A percentile compares a stretch with the other conserved stretches of the same genome.
Evolutionary conservation across 2,888 invertebrate genomes (phyloP).

Genomic region (Mongoloraphidia duomilia): DNA sequence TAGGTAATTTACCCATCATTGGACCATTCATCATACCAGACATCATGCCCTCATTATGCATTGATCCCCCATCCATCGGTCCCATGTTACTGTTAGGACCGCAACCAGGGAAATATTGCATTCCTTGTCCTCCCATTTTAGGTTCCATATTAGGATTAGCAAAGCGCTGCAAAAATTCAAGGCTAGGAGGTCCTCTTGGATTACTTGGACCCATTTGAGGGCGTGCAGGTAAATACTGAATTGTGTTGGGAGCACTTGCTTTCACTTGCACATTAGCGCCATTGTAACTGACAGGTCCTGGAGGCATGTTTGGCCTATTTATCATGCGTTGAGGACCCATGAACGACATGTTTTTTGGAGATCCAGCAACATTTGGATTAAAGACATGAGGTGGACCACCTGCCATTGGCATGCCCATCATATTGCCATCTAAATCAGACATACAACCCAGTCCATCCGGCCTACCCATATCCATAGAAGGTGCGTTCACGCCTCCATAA

Average conservation of each 20-base stretch:
- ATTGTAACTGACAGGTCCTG: slow-evolving; percentile 46
- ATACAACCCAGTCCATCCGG: slow-evolving; percentile 26
- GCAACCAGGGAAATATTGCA: slow-evolving; percentile 60
- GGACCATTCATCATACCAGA: slow-evolving; percentile 30
- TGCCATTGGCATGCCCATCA: slow-evolving; percentile 29
- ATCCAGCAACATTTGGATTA: slow-evolving; percentile 37
- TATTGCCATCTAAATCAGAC: slow-evolving; percentile 20
- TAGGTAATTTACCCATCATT: slow-evolving; percentile 24
- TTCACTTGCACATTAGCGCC: slow-evolving; percentile 85
- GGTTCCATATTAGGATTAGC: slow-evolving; percentile 63
- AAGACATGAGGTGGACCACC: slow-evolving; percentile 15
- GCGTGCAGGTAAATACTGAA: slow-evolving; percentile 91
- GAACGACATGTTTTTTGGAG: slow-evolving; percentile 27
- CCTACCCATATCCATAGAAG: slow-evolving; percentile 30
- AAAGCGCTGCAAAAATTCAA: slow-evolving; percentile 80
- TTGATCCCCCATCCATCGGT: slow-evolving; percentile 29
- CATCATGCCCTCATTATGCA: slow-evolving; percentile 24
- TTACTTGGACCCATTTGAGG: slow-evolving; percentile 64
- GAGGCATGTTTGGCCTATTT: slow-evolving; percentile 49
- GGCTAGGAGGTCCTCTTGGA: slow-evolving; percentile 69
- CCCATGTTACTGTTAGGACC: slow-evolving; percentile 31
- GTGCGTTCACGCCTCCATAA: slow-evolving; percentile 29
- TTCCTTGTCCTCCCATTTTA: slow-evolving; percentile 51
- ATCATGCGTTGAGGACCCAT: slow-evolving; percentile 41
- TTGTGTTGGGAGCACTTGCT: slow-evolving; percentile 93